Evolutionary conservation across 1,140 invertebrate species (phyloP).

Genomic region (Thaumatotibia leucotreta): DNA sequence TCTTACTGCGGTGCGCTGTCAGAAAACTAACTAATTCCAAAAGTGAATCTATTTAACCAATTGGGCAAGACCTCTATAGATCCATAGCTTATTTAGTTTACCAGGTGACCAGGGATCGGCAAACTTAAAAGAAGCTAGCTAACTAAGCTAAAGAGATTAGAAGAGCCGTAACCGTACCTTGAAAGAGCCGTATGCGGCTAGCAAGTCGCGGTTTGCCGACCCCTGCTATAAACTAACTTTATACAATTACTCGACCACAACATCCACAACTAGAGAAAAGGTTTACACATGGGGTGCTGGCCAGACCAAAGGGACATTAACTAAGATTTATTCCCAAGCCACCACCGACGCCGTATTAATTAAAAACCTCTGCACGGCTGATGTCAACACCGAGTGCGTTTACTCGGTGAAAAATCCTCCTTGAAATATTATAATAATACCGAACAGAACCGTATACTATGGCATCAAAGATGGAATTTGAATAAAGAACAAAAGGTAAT

Average conservation of each 20-base stretch:
- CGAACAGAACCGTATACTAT: not conserved
- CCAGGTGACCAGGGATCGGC: no score
- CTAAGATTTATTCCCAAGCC: constrained; percentile 61
- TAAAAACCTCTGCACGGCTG: constrained; percentile 53
- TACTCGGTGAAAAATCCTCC: constrained; percentile 20
- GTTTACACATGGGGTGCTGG: constrained; percentile 38
- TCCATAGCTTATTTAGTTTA: no score
- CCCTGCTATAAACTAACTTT: no score
- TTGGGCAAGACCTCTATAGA: not conserved
- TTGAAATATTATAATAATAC: constrained; percentile 13
- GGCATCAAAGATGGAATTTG: not conserved
- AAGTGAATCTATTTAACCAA: not conserved
- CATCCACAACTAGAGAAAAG: not conserved
- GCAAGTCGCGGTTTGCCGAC: no score
- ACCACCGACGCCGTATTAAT: constrained; percentile 52
- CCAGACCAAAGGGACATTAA: constrained; percentile 68
- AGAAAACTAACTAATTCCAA: not conserved
- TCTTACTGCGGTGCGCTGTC: not conserved
- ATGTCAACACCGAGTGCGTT: constrained; percentile 33
- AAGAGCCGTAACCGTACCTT: no score
- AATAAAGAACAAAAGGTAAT: not conserved
- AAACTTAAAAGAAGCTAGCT: no score
- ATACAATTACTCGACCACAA: no score
- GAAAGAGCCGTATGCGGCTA: no score
- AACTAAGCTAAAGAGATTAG: no score